Percentiles rank a stretch among this genome's conserved stretches.
Conservation (phyloP, 2,797 vertebrate species). For the Clarias platycephalus region DNA sequence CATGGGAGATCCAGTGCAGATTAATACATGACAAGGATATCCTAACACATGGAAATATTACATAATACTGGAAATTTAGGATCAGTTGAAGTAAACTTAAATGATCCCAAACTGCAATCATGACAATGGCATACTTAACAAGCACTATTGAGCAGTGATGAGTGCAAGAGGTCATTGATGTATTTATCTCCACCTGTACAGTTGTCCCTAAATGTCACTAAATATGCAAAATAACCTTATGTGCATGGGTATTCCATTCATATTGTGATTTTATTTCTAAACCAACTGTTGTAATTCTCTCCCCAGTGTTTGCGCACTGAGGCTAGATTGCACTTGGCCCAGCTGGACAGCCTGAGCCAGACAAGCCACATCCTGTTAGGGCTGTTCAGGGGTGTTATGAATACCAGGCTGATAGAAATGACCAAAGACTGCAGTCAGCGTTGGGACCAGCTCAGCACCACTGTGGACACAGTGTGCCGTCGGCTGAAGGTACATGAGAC, state of each 20-base stretch:
- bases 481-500: conserved; percentile 67
- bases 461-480: conserved; percentile 61
- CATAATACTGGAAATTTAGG: conserved; percentile 7
- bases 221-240: not conserved
- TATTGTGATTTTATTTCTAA: not conserved
- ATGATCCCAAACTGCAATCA: conserved; percentile 41
- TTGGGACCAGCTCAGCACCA: conserved; percentile 69
- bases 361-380: conserved; percentile 64
- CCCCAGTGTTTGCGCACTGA: conserved; percentile 68
- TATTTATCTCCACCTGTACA: not conserved
- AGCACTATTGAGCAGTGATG: not conserved
- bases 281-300: conserved; percentile 1
- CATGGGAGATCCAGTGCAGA: conserved; percentile 24
- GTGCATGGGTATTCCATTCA: not conserved
- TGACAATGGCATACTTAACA: conserved; percentile 26
- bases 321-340: conserved; percentile 60
- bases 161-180: not conserved
- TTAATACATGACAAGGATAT: not conserved
- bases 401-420: conserved; percentile 57
- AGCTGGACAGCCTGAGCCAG: conserved; percentile 70
- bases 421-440: conserved; percentile 65
- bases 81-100: conserved; percentile 28
- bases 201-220: not conserved
- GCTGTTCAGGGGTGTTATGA: conserved; percentile 59
- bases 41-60: conserved; percentile 23